These are phyloP conservation scores for Tamandua tetradactyla DNA, from an alignment of 2,797 vertebrate species.

Conservation along the genomic window DNA sequence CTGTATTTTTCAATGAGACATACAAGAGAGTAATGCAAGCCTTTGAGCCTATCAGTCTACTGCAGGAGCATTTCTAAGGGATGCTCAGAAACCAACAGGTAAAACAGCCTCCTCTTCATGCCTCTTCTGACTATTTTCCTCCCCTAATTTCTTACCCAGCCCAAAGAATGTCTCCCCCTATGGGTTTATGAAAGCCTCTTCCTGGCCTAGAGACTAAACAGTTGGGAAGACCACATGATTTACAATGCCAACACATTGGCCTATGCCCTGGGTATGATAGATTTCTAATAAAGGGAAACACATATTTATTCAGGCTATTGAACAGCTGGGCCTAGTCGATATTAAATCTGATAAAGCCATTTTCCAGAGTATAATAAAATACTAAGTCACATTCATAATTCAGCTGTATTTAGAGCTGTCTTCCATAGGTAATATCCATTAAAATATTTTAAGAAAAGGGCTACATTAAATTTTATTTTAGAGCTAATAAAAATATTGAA, in stretches of 20 bases:
- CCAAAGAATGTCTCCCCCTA: not conserved
- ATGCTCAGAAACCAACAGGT: not conserved
- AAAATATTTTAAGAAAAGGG: conserved; percentile 56
- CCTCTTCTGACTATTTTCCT: not conserved
- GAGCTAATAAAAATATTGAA: conserved; percentile 60
- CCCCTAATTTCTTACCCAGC: not conserved
- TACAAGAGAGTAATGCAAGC: not conserved
- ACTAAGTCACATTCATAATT: conserved; percentile 52
- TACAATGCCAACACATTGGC: conserved; percentile 28
- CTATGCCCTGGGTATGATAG: not conserved
- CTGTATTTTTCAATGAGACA: not conserved
- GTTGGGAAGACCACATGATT: not conserved
- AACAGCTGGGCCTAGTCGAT: conserved; percentile 43
- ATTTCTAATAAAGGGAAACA: conserved; percentile 57
- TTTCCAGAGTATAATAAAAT: conserved; percentile 51
- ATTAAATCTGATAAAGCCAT: conserved; percentile 65
- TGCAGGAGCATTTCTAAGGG: not conserved
- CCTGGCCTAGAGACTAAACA: not conserved
- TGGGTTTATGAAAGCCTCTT: not conserved
- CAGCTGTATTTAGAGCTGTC: conserved; percentile 50
- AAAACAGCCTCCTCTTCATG: not conserved
- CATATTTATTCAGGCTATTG: conserved; percentile 30
- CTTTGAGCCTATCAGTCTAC: not conserved
- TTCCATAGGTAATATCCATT: conserved; percentile 6
- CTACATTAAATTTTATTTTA: conserved; percentile 68